Evolutionary conservation across 2,113 vertebrate species (phyloP), one percentile per base, ranked within the genome.

Genomic region (Crotalus horridus): DNA sequence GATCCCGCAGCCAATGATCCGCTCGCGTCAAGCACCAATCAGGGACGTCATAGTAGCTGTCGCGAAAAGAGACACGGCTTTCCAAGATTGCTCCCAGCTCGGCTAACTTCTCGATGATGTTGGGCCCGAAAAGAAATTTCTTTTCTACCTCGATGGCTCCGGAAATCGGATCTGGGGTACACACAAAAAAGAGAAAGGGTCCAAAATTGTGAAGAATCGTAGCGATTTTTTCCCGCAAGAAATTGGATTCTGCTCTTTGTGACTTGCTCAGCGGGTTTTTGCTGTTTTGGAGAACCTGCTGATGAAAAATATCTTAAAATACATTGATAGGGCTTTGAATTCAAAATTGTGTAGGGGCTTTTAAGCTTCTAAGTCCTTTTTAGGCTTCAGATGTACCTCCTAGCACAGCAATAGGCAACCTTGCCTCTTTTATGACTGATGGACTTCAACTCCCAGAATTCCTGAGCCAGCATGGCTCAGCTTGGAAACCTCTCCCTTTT

Each of bases 71-170:
- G 58, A 94, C 0, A 11, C 13, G 88, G 33, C 94, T 90, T 59
- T 95, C 94, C 53, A 95, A 90, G 12, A 43, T 89, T 9, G 91
- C 96, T 7, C 97, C 97, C 94, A 97, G 54, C 3, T 95, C 92
- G 33, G 46, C 89, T 87, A 97, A 91, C 53, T 90, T 94, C 29
- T 96, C 85, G 89, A 97, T 95, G 1, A 90, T 96, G 29, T 51
- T 93, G 21, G 97, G 96, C 15, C 94, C 81, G 0, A 96, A 96
- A 53, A 94, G 1, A 59, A 97, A 97, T 89, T 96, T 97, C 1
- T 94, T 94, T 87, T 97, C 97, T 85, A 97, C 97, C 53, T 97
- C 97, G 21, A 97, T 97, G 64, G 92, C n/a, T 26, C 93, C 91
- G 15, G 95, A 95, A 94, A 95, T 94, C 9, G 26, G 46, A 33